Conservation (phyloP, 2,113 vertebrate genomes). For the Trogon melanurus region DNA sequence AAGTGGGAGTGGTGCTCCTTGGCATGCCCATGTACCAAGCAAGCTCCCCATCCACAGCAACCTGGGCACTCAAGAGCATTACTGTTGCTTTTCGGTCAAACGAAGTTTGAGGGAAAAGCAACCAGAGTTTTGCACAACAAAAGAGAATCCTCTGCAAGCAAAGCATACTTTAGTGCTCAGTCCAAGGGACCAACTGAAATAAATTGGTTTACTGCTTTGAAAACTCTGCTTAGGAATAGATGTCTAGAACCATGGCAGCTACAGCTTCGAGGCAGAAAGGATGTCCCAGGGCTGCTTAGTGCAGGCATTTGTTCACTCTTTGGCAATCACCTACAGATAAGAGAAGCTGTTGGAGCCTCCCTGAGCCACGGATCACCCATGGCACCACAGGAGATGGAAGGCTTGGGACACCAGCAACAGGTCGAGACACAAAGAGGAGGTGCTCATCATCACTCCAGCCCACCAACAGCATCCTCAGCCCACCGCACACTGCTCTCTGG, state of each 20-base stretch:
- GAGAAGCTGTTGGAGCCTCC: background rate
- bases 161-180: background rate
- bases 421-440: background rate
- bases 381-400: background rate
- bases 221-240: background rate
- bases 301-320: background rate
- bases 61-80: background rate
- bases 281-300: background rate
- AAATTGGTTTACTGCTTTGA: background rate
- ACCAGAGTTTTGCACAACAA: background rate
- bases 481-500: background rate
- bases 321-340: background rate
- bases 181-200: background rate
- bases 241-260: background rate
- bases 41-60: accelerated
- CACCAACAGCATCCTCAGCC: background rate
- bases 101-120: background rate
- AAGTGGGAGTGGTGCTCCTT: accelerated
- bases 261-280: background rate
- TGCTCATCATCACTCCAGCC: background rate
- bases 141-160: background rate
- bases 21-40: accelerated
- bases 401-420: background rate
- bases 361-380: background rate
- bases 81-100: background rate